Evolutionary conservation across 2,888 invertebrate genomes (phyloP).

Genomic region (Zelleria hepariella): DNA sequence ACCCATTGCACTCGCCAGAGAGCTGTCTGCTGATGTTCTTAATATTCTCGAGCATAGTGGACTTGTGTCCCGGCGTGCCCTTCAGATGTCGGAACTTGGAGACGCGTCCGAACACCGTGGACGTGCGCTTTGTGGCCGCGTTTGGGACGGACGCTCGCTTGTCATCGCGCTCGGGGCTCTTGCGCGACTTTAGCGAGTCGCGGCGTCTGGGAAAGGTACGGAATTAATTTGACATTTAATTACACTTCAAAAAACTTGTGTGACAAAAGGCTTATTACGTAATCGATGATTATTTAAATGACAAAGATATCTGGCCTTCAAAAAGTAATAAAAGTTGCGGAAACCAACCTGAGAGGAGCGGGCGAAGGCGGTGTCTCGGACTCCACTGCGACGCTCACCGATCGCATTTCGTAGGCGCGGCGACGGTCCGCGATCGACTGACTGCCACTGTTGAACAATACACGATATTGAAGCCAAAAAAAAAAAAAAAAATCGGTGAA

Average conservation of each 20-base stretch:
- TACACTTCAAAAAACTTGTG: too few relatives aligned
- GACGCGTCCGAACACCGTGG: conserved; percentile 88
- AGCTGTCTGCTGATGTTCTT: conserved; percentile 91
- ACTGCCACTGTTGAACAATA: conserved; percentile 37
- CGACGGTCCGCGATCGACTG: conserved; percentile 85
- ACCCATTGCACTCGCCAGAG: conserved; percentile 95
- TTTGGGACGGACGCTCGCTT: conserved; percentile 66
- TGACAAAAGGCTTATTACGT: too few relatives aligned
- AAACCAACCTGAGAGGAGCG: conserved; percentile 75
- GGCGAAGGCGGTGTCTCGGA: conserved; percentile 80
- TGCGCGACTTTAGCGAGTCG: conserved; percentile 77
- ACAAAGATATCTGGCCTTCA: too few relatives aligned
- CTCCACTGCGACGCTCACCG: conserved; percentile 74
- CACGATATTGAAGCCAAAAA: too few relatives aligned
- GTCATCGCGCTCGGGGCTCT: conserved; percentile 72
- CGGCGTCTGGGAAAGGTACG: conserved; percentile 62
- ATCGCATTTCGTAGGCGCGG: conserved; percentile 82
- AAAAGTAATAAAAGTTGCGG: too few relatives aligned
- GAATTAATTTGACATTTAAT: too few relatives aligned
- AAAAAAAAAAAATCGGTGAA: conserved; percentile 4
- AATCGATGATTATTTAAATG: too few relatives aligned
- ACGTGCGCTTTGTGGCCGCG: conserved; percentile 84
- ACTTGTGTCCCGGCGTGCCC: conserved; percentile 91
- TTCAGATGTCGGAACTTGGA: conserved; percentile 95
- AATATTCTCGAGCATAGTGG: conserved; percentile 92